phyloP scores from a whole-genome alignment of 1,140 invertebrate genomes.

The Heterodera carotae region DNA sequence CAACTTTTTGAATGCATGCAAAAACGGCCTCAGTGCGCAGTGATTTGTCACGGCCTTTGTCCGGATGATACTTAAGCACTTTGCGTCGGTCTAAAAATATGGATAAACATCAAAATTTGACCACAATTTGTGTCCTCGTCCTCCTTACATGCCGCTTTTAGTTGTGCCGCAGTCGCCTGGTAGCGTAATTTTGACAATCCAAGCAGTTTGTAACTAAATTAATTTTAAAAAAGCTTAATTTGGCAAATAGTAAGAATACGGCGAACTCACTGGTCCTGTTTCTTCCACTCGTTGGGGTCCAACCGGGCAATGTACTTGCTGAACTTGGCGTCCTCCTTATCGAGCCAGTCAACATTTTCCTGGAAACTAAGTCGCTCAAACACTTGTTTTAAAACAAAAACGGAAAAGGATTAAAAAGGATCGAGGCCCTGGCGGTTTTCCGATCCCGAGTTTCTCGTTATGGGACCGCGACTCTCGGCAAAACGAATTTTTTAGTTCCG shows the following conservation, averaged over 20 bases:
- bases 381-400: too few relatives aligned
- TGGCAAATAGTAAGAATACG: not conserved
- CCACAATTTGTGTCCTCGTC: too few relatives aligned
- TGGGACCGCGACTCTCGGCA: too few relatives aligned
- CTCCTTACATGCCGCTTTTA: constrained; percentile 52
- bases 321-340: constrained; percentile 48
- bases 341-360: constrained; percentile 42
- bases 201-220: constrained; percentile 43
- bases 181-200: constrained; percentile 52
- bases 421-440: too few relatives aligned
- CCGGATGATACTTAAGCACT: constrained; percentile 93
- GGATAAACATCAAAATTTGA: too few relatives aligned
- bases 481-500: too few relatives aligned
- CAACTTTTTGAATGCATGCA: constrained; percentile 87
- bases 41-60: constrained; percentile 77
- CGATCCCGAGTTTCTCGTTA: too few relatives aligned
- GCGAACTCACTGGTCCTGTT: constrained; percentile 49
- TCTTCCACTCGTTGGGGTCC: constrained; percentile 54
- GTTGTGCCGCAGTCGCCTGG: constrained; percentile 46
- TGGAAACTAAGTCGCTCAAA: too few relatives aligned
- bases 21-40: constrained; percentile 81
- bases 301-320: constrained; percentile 43
- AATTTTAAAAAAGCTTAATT: constrained; percentile 1
- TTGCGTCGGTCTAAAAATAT: constrained; percentile 76
- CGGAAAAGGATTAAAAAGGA: too few relatives aligned